Evolutionary conservation across 1,140 invertebrate genomes (phyloP), one percentile per base, ranked within the genome.

Genomic region (Argopecten irradians): DNA sequence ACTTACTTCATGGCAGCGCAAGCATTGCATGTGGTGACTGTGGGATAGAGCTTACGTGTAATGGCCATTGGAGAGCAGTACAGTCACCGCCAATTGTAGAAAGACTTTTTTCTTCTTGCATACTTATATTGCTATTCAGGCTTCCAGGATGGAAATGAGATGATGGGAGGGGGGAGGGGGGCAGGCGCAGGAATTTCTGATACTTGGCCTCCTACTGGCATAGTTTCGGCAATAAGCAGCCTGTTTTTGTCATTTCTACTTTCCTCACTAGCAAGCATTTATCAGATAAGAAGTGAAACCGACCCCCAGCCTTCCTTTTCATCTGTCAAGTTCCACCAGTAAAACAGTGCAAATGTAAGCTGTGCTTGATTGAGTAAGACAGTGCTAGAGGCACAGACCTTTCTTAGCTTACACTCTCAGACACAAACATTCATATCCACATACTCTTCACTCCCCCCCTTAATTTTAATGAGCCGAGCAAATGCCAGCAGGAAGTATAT

Each of bases 191-290:
- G 55, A 71, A 71, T 71, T n/a, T 71, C 55, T 71, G n/a, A 71
- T 71, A 71, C 55, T 71, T 71, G 55, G 55, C 55, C 55, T 71
- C 55, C 55, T 71, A 71, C 55, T 71, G 55, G 55, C 55, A 71
- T 71, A 71, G 55, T 71, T 71, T 71, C 55, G 55, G 55, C 55
- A 71, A 71, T 71, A 71, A 71, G 55, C 55, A 71, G 55, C 55
- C 55, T 71, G 55, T 71, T 71, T 71, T 71, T 71, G 55, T 71
- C 55, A 71, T 71, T 71, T 71, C 55, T 71, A 71, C 55, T 71
- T 11, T n/a, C 55, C 16, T 71, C 55, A 71, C 55, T 16, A 71
- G 55, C 55, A 71, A 71, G 55, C 55, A 71, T 71, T 71, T 71
- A 71, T 71, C 55, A 71, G 55, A 71, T 71, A 71, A 71, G 55